phyloP scores from a whole-genome alignment of 2,888 invertebrate species.

The Pyrgus malvae region DNA sequence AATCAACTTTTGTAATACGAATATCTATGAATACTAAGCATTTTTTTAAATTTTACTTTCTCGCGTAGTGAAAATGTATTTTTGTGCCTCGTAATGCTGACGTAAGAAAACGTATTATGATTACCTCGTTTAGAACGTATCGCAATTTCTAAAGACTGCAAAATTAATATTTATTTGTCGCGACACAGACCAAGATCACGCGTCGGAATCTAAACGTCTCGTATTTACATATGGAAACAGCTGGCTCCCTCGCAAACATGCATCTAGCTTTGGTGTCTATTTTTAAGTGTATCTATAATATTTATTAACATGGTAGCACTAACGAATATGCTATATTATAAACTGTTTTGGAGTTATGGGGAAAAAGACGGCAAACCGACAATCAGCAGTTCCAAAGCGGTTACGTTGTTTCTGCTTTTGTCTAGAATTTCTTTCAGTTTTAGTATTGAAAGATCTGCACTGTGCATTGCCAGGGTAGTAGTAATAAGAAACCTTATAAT shows the following conservation, averaged over 20 bases:
- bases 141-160: constrained; percentile 15
- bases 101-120: neutral
- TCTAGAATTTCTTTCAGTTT: too few species aligned
- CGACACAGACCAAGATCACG: constrained; percentile 8
- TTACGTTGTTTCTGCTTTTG: too few species aligned
- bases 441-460: too few species aligned
- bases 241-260: constrained; percentile 5
- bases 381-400: too few species aligned
- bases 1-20: too few species aligned
- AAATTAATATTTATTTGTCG: constrained; percentile 16
- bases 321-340: too few species aligned
- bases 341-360: too few species aligned
- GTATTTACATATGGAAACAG: constrained; percentile 20
- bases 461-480: too few species aligned
- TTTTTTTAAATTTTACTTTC: neutral
- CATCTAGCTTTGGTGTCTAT: neutral
- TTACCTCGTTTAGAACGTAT: constrained; percentile 9
- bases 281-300: neutral
- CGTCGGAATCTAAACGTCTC: constrained; percentile 16
- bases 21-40: too few species aligned
- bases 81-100: neutral
- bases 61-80: neutral
- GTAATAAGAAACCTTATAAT: too few species aligned
- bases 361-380: too few species aligned
- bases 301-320: neutral